A percentile compares a stretch with the other conserved stretches of the same genome.
Evolutionary conservation across 2,113 vertebrate genomes (phyloP).

Genomic region (Chaetops frenatus): DNA sequence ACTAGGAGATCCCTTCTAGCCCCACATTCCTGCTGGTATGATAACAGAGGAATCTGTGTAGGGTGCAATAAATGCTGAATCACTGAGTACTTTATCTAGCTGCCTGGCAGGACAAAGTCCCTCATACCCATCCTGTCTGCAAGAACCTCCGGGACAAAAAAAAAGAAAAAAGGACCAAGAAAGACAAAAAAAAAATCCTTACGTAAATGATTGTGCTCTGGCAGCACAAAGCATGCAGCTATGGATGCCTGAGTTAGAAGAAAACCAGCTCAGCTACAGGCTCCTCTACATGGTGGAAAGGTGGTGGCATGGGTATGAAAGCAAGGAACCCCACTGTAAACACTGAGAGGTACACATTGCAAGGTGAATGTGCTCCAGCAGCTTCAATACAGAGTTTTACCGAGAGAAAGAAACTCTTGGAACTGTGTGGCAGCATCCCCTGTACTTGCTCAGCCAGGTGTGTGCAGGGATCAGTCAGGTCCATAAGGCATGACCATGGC

Average conservation of each 20-base stretch:
- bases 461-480: background rate
- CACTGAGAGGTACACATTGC: background rate
- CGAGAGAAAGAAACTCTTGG: background rate
- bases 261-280: background rate
- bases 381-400: background rate
- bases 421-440: background rate
- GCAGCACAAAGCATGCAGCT: background rate
- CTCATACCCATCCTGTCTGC: background rate
- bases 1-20: conserved; percentile 49
- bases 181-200: background rate
- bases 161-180: background rate
- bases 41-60: conserved; percentile 31
- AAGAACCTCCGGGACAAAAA: background rate
- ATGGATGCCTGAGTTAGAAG: background rate
- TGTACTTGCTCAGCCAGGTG: background rate
- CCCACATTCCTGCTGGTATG: conserved; percentile 21
- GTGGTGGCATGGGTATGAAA: background rate
- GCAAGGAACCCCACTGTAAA: background rate
- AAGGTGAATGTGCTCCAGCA: background rate
- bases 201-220: background rate
- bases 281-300: background rate
- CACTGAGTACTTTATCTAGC: conserved; percentile 15
- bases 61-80: conserved; percentile 39
- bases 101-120: conserved; percentile 34
- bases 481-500: background rate